A percentile compares a stretch with the other conserved stretches of the same genome.
phyloP scores from a whole-genome alignment of 2,797 vertebrate species.

The Mus spretus region DNA sequence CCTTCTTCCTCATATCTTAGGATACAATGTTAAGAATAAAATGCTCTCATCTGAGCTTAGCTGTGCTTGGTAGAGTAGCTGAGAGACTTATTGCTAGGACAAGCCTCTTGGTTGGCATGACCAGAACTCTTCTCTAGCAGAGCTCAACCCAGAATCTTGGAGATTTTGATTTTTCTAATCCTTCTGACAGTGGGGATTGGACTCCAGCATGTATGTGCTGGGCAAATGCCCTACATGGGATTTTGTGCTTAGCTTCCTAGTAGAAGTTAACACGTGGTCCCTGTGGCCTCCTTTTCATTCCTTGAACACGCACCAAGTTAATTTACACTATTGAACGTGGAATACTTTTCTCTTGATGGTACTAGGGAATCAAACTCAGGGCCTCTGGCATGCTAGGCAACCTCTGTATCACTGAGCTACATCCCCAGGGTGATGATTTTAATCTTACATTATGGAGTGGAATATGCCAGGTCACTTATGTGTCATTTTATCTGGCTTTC shows the following conservation, averaged over 20 bases:
- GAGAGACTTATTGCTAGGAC: neutral
- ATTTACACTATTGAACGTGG: neutral
- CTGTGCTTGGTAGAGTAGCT: neutral
- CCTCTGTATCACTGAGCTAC: neutral
- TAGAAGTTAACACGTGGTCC: too few relatives aligned
- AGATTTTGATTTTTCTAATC: slow-evolving; percentile 12
- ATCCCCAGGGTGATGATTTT: neutral
- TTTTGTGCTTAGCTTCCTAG: neutral
- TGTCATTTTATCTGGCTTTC: neutral
- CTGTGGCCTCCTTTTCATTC: neutral
- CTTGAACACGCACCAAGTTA: neutral
- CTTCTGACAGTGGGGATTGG: neutral
- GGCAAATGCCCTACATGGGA: neutral
- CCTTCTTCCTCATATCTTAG: slow-evolving; percentile 6
- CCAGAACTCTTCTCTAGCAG: neutral
- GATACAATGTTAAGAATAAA: neutral
- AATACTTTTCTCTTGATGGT: neutral
- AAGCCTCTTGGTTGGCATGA: neutral
- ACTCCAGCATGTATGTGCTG: neutral
- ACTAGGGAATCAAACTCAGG: neutral
- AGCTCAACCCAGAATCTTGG: neutral
- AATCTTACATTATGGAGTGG: neutral
- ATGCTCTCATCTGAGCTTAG: neutral
- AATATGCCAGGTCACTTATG: neutral
- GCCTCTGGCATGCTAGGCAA: neutral